These are phyloP conservation scores for Mythimna impura DNA, from an alignment of 2,888 invertebrate genomes.

Conservation along the genomic window DNA sequence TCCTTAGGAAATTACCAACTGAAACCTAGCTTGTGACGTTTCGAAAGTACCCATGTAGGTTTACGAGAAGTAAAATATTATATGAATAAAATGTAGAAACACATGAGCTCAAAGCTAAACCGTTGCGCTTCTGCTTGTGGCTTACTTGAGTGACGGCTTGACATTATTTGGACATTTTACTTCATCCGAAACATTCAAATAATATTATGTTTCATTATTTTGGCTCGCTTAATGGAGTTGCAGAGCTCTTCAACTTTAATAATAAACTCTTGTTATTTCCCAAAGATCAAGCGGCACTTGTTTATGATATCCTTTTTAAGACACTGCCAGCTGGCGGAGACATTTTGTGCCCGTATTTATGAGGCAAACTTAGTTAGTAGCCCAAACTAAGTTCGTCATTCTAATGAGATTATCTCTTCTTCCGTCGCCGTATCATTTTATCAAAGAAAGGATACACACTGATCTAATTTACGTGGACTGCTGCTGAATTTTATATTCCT, in stretches of 20 bases:
- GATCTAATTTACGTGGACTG: constrained; percentile 64
- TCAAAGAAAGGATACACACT: constrained; percentile 65
- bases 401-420: constrained; percentile 68
- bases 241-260: constrained; percentile 58
- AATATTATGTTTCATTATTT: constrained; percentile 43
- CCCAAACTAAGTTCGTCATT: constrained; percentile 70
- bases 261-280: constrained; percentile 65
- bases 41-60: background rate
- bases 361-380: constrained; percentile 68
- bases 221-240: constrained; percentile 32
- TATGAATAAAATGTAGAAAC: constrained; percentile 14
- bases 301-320: constrained; percentile 69
- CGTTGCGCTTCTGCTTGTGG: constrained; percentile 64
- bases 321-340: constrained; percentile 67
- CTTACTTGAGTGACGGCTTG: constrained; percentile 76
- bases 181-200: constrained; percentile 2
- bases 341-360: constrained; percentile 70
- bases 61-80: background rate
- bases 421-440: constrained; percentile 62
- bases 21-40: background rate
- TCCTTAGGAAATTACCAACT: background rate
- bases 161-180: constrained; percentile 70
- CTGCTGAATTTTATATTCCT: constrained; percentile 52
- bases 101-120: constrained; percentile 24
- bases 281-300: constrained; percentile 64